Base-by-base conservation (phyloP, 2,888 invertebrate species). In the Tridacna crocea region DNA sequence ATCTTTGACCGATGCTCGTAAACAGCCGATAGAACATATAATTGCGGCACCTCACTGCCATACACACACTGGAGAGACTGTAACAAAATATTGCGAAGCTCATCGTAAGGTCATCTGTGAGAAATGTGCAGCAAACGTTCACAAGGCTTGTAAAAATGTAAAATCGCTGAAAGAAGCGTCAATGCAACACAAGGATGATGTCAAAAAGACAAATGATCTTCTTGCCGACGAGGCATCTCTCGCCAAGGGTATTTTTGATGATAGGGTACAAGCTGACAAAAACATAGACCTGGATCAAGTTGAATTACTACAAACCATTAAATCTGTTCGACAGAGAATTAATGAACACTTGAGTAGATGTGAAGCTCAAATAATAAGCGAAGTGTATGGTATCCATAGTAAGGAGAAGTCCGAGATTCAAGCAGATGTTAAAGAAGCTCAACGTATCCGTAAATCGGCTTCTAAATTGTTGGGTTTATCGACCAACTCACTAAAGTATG, bases 61-160 rank as follows among this genome's bases (percentile, higher is more conserved):
- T 0, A 22, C 65, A 13, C 89, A 89, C 68, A 77, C 79, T n/a
- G 87, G 85, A 26, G 87, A 89, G 51, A 77, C 46, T 47, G 82
- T 88, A 0, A 84, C 82, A 12, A 79, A 77, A 27, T 89, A 84
- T 46, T 89, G 89, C 55, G 85, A 86, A 13, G 77, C 84, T 17
- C 89, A 89, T 55, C 58, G 82, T n/a, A 61, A 85, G 55, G 72
- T 87, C 17, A 65, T 87, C 0, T 89, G 89, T 58, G 85, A 86
- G 48, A 80, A 84, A 58, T 89, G 89, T 60, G 82, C 81, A 0
- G 86, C 85, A 1, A 77, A 60, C 12, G 80, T 65, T 10, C 89
- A 89, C 65, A 85, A 84, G 61, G 61, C 65, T 0, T 89, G 89
- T 48, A 79, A 77, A n/a, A 70, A 76, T 24, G 86, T 88, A 11